These are phyloP conservation scores for Acipenser transmontanus DNA, from an alignment of 2,797 vertebrate genomes.

Conservation along the genomic window DNA sequence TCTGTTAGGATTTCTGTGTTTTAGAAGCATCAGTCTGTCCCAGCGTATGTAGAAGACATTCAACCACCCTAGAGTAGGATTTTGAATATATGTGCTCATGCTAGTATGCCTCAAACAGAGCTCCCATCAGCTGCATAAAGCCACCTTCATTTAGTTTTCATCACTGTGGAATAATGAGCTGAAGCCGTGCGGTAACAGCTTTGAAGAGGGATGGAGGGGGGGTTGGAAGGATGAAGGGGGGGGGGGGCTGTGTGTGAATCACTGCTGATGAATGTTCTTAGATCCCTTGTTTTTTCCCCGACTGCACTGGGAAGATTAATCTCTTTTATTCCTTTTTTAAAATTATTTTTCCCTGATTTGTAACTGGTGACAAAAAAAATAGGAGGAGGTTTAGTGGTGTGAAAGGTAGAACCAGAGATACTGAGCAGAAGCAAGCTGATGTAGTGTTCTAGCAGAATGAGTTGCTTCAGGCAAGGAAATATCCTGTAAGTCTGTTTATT, in stretches of 20 bases:
- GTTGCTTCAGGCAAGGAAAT: slow-evolving; percentile 34
- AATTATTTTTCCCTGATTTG: background rate
- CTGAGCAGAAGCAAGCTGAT: slow-evolving; percentile 18
- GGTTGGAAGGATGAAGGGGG: slow-evolving; percentile 25
- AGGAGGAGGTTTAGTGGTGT: slow-evolving; percentile 6
- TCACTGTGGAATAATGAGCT: slow-evolving; percentile 55
- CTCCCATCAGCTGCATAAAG: slow-evolving; percentile 52
- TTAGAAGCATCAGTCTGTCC: slow-evolving; percentile 60
- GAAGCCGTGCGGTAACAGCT: slow-evolving; percentile 55
- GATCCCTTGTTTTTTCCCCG: background rate
- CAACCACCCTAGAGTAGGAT: slow-evolving; percentile 52
- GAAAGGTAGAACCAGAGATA: slow-evolving; percentile 11
- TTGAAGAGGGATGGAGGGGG: slow-evolving; percentile 31
- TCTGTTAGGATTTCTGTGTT: slow-evolving; percentile 58
- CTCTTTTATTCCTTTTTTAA: background rate
- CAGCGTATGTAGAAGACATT: slow-evolving; percentile 50
- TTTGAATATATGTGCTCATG: slow-evolving; percentile 47
- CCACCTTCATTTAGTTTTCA: slow-evolving; percentile 65
- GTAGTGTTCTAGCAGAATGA: slow-evolving; percentile 24
- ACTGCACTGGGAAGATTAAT: background rate
- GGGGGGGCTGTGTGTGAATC: slow-evolving; percentile 35
- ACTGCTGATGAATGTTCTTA: slow-evolving; percentile 48
- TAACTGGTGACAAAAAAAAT: background rate
- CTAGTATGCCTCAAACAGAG: slow-evolving; percentile 58
- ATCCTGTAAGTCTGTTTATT: slow-evolving; percentile 25